Evolutionary conservation across 2,797 vertebrate species (phyloP).

Genomic region (Ctenochaetus hawaiiensis): DNA sequence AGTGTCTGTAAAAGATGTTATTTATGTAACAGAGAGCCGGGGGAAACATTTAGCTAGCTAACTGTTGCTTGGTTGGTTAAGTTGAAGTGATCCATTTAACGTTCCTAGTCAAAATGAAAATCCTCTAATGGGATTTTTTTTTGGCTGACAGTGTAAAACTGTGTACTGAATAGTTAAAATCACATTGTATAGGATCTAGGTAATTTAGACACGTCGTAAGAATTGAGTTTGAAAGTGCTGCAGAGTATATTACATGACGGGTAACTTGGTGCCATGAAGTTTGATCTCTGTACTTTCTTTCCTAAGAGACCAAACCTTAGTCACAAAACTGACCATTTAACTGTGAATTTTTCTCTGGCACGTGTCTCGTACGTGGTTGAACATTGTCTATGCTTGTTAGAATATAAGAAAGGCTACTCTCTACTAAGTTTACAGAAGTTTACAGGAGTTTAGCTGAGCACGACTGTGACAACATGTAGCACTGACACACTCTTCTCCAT

Average conservation of each 20-base stretch:
- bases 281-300: constrained; percentile 2
- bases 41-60: constrained; percentile 45
- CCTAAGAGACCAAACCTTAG: not conserved
- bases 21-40: not conserved
- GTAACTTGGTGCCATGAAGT: constrained; percentile 35
- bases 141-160: not conserved
- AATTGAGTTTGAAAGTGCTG: not conserved
- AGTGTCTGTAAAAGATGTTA: not conserved
- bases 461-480: not conserved
- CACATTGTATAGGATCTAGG: fast-evolving
- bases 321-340: constrained; percentile 5
- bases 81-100: constrained; percentile 6
- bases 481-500: not conserved
- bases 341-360: too few relatives aligned
- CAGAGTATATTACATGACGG: constrained; percentile 13
- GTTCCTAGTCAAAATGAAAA: not conserved
- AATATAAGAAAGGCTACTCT: not conserved
- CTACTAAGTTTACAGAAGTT: too few relatives aligned
- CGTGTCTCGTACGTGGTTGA: not conserved
- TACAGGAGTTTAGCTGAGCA: not conserved
- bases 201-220: fast-evolving
- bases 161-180: not conserved
- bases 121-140: not conserved
- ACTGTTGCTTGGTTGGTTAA: constrained; percentile 34
- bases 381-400: not conserved